Base-by-base conservation (phyloP, 2,113 vertebrate genomes). In the Dromas ardeola region DNA sequence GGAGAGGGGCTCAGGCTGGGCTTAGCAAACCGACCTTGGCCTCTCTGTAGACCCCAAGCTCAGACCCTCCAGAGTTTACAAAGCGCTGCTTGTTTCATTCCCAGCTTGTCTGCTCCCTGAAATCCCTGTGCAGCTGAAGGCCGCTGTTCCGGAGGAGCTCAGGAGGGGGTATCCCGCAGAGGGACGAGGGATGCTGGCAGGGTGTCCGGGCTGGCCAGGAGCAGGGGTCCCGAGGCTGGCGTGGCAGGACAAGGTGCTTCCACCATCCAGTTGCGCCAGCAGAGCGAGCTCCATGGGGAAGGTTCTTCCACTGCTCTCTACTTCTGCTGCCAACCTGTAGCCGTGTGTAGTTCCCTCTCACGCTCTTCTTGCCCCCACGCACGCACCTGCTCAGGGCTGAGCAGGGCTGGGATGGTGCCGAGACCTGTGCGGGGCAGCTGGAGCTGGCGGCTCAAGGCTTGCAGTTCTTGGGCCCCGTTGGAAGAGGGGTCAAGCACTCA, bases 301-400 rank as follows among this genome's bases (percentile, higher is more conserved):
- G 50, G 43, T 85, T 70, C 38, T 93, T 86, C 65, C 42, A 43
- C 34, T 4, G 0, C 55, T 86, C 67, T 40, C 58, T 8, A 7
- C 19, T 43, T 69, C 58, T 59, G 23, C 77, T 89, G 50, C 2
- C 1, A 62, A 27, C 42, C 29, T 74, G 9, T 85, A 20, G 40
- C 70, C 1, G 0, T 38, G 29, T 65, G 2, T 32, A 56, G 32
- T 38, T 87, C 34, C 42, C 47, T 59, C 69, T 93, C 38, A 20
- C 0, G 0, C 34, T 74, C 11, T n/a, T 63, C 83, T 81, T 66
- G 22, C 18, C 52, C 52, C 82, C 10, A 13, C 0, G 1, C 42
- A 22, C 1, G 3, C 27, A 71, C 19, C 69, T 62, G 59, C 83
- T 67, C 38, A 0, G 1, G 32, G 5, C 58, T n/a, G 34, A 83